phyloP scores from a whole-genome alignment of 2,888 invertebrate genomes.

The Cosmia trapezina region DNA sequence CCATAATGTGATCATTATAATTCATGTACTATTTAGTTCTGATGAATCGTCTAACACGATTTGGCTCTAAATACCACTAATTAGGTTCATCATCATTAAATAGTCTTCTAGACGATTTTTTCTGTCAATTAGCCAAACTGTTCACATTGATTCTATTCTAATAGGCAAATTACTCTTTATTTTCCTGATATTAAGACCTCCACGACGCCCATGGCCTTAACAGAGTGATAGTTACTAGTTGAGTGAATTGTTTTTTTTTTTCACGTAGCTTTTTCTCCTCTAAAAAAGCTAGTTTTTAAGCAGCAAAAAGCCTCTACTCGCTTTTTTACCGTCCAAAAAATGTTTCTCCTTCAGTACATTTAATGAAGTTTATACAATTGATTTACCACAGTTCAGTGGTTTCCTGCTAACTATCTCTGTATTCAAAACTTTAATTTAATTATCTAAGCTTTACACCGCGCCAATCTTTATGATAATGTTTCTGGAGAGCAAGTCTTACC shows the following conservation, averaged over 20 bases:
- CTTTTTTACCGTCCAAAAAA: conserved; percentile 54
- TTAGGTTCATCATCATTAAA: conserved; percentile 17
- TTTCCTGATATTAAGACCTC: conserved; percentile 26
- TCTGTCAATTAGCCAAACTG: conserved; percentile 13
- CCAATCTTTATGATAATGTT: conserved; percentile 1
- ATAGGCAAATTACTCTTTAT: neutral
- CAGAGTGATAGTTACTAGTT: conserved; percentile 53
- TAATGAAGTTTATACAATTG: conserved; percentile 55
- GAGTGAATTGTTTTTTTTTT: conserved; percentile 48
- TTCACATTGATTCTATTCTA: neutral
- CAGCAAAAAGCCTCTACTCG: conserved; percentile 44
- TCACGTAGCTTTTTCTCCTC: conserved; percentile 41
- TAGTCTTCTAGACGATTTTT: conserved; percentile 13
- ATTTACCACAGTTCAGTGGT: conserved; percentile 44
- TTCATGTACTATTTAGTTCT: conserved; percentile 32
- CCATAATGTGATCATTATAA: conserved; percentile 43
- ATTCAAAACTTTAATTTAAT: conserved; percentile 37
- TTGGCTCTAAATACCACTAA: conserved; percentile 12
- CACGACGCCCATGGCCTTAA: conserved; percentile 19
- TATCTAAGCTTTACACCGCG: conserved; percentile 4
- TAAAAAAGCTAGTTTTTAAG: conserved; percentile 44
- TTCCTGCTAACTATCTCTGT: conserved; percentile 37
- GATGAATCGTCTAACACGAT: conserved; percentile 37
- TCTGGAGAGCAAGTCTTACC: neutral
- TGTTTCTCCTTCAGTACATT: conserved; percentile 46